phyloP scores from a whole-genome alignment of 2,797 vertebrate species.

The Chaetophractus vellerosus region DNA sequence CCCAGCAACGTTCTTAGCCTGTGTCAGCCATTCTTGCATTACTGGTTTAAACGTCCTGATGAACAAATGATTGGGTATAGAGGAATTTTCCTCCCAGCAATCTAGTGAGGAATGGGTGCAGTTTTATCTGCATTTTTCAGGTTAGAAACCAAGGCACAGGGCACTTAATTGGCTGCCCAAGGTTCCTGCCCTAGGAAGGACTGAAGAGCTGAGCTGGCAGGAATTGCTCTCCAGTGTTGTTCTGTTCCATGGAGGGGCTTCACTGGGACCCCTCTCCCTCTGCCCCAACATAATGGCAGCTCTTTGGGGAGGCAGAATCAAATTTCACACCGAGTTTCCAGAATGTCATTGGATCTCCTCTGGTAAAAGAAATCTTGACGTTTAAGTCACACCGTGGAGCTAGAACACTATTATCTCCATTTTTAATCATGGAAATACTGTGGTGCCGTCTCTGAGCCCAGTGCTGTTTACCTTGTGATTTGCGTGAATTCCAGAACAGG shows the following conservation, averaged over 20 bases:
- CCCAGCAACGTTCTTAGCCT: too few species aligned
- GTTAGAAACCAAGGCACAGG: background rate
- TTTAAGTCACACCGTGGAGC: slow-evolving; percentile 31
- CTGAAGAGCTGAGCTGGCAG: background rate
- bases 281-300: background rate
- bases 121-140: background rate
- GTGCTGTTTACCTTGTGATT: slow-evolving; percentile 36
- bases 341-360: slow-evolving; percentile 46
- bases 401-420: slow-evolving; percentile 5
- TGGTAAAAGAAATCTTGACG: slow-evolving; percentile 66
- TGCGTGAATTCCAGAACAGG: slow-evolving; percentile 63
- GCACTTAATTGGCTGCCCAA: background rate
- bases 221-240: background rate
- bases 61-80: background rate
- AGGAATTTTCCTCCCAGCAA: background rate
- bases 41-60: slow-evolving; percentile 28
- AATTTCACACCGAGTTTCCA: slow-evolving; percentile 54
- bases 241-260: background rate
- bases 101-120: background rate
- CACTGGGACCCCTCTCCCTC: background rate
- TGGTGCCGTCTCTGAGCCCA: fast-evolving
- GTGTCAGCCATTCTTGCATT: background rate
- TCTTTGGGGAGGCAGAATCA: slow-evolving; percentile 4
- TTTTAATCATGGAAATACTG: slow-evolving; percentile 7
- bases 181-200: background rate